phyloP scores from a whole-genome alignment of 2,888 invertebrate species.

The Cyrtodaria siliqua region DNA sequence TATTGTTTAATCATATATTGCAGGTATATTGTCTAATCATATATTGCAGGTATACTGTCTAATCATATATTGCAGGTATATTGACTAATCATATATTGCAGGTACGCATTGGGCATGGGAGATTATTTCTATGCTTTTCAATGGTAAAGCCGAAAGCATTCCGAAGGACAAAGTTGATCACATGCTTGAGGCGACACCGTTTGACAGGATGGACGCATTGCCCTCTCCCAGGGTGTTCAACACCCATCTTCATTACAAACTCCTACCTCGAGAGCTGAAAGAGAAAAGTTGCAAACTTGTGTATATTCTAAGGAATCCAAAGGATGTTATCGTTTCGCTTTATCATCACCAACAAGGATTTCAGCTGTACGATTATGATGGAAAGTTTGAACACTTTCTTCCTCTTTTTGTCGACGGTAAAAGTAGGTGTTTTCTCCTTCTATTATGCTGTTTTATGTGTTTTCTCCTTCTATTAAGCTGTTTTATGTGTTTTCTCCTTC shows the following conservation, averaged over 20 bases:
- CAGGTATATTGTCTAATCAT: too few species aligned
- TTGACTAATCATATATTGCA: too few species aligned
- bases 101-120: slow-evolving; percentile 63
- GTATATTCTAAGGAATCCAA: slow-evolving; percentile 51
- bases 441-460: too few species aligned
- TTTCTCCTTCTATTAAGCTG: too few species aligned
- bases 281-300: slow-evolving; percentile 51
- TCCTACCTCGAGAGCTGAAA: slow-evolving; percentile 44
- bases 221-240: slow-evolving; percentile 45
- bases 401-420: slow-evolving; percentile 50
- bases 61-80: too few species aligned
- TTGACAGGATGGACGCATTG: slow-evolving; percentile 26
- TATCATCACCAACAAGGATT: slow-evolving; percentile 39
- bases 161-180: slow-evolving; percentile 15
- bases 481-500: too few species aligned
- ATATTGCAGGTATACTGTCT: too few species aligned
- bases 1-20: too few species aligned
- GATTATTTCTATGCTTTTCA: slow-evolving; percentile 47
- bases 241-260: slow-evolving; percentile 28
- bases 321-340: slow-evolving; percentile 56
- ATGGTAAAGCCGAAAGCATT: slow-evolving; percentile 19
- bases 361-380: slow-evolving; percentile 48
- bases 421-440: slow-evolving; percentile 42
- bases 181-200: slow-evolving; percentile 40
- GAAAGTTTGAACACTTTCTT: slow-evolving; percentile 43